Conservation (phyloP, 2,113 vertebrate genomes). For the Macroglossus sobrinus region DNA sequence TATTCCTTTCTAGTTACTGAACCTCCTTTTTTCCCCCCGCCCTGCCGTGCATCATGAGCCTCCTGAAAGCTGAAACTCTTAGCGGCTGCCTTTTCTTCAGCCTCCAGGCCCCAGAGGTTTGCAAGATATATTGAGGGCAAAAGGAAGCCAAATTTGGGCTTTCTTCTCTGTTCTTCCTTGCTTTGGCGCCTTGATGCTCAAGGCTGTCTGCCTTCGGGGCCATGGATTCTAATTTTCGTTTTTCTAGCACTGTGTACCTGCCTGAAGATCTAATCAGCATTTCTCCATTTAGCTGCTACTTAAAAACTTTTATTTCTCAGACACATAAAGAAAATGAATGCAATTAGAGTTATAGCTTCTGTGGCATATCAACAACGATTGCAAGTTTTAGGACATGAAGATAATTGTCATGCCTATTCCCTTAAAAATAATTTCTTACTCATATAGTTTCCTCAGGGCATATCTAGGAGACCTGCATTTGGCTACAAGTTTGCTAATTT, state of each 20-base stretch:
- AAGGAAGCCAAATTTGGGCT: not conserved
- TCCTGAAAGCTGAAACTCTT: not conserved
- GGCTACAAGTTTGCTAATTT: conserved; percentile 6
- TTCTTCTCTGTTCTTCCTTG: not conserved
- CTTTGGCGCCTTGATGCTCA: no score
- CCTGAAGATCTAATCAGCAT: not conserved
- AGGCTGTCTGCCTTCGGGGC: not conserved
- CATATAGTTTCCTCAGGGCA: not conserved
- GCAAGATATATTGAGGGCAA: not conserved
- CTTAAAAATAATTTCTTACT: conserved; percentile 34
- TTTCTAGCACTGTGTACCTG: not conserved
- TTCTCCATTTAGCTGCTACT: not conserved
- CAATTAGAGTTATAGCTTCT: not conserved
- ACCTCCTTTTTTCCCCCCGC: not conserved
- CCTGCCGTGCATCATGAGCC: not conserved
- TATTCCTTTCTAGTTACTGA: not conserved
- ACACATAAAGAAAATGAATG: not conserved
- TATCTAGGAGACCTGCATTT: not conserved
- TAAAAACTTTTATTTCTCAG: not conserved
- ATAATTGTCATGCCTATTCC: not conserved
- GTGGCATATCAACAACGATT: not conserved
- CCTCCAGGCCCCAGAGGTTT: not conserved
- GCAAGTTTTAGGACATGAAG: not conserved
- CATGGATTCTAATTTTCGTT: not conserved
- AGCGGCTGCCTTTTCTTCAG: not conserved